Base-by-base conservation (phyloP, 2,888 invertebrate genomes). In the Leucozona laternaria region DNA sequence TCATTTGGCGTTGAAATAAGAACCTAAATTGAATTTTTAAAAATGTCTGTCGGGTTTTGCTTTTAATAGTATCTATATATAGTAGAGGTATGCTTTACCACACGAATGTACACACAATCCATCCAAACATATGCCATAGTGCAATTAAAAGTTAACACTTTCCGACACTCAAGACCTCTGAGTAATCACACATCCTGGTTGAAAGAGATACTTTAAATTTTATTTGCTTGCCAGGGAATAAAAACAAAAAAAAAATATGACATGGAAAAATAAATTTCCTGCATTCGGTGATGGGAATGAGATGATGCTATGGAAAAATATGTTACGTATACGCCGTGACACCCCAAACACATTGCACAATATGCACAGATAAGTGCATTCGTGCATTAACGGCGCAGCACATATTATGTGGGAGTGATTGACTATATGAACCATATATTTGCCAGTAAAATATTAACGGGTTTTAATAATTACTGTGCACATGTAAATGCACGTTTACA, bases 71-170 rank as follows among this genome's bases (percentile, higher is more conserved):
- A 43, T 8, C 2, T 11, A 22, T 25, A 53, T 6, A 3, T n/a
- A n/a, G n/a, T n/a, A n/a, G n/a, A n/a, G n/a, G 15, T 34, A 64
- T 81, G 31, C 28, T n/a, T n/a, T n/a, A 48, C 28, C 22, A 17
- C 77, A 76, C 31, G 13, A 66, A 31, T 20, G 20, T 40, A 45
- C 37, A 31, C 15, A 1, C 62, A 13, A n/a, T n/a, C 22, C 22
- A 37, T 13, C 11, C 4, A 11, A 11, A 13, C 11, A 40, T 13
- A 22, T n/a, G 40, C 8, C 25, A 28, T 17, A 55, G 60, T 28
- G 68, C 60, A 79, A 82, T 82, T 82, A 82, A 78, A 78, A 73
- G 78, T 73, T 78, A 79, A 82, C 72, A 72, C 58, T 72, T 34
- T 31, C 71, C 43, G n/a, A 58, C 62, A 40, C 57, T 71, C 40